Conservation (phyloP, 2,113 vertebrate species). For the Sigmodon hispidus region DNA sequence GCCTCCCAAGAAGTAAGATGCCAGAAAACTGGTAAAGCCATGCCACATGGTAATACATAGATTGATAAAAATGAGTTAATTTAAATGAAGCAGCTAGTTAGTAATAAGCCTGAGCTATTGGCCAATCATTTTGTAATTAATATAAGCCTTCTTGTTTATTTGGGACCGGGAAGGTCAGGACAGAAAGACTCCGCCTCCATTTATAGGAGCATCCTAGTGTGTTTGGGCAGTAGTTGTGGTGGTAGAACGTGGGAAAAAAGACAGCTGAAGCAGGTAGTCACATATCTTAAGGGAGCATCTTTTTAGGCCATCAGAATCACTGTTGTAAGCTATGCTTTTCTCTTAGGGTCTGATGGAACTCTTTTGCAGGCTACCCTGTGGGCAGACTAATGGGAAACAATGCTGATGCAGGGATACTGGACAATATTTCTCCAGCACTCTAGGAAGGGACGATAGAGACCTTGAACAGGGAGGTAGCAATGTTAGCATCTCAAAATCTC, state of each 20-base stretch:
- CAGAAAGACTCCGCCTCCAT: too few relatives aligned
- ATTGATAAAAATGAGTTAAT: too few relatives aligned
- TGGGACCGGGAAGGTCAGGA: too few relatives aligned
- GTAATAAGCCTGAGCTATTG: too few relatives aligned
- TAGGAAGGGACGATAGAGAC: neutral
- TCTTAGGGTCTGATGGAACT: neutral
- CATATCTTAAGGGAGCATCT: neutral
- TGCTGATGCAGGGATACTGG: neutral
- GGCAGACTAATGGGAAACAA: neutral
- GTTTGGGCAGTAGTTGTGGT: neutral
- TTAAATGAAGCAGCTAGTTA: too few relatives aligned
- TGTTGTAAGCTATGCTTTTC: neutral
- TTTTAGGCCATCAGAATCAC: neutral
- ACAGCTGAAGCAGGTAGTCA: neutral
- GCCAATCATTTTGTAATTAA: too few relatives aligned
- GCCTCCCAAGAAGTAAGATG: too few relatives aligned
- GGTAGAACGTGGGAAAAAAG: neutral
- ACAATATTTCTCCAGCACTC: accelerated
- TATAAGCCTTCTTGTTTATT: too few relatives aligned
- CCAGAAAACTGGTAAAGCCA: too few relatives aligned
- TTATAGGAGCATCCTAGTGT: neutral
- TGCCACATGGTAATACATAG: too few relatives aligned
- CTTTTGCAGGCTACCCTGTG: neutral
- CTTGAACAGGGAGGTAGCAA: neutral
- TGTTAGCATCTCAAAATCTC: neutral